Percentiles rank a stretch among this genome's conserved stretches.
These are phyloP conservation scores for Morpho achilles DNA, from an alignment of 2,888 invertebrate genomes.

Conservation along the genomic window DNA sequence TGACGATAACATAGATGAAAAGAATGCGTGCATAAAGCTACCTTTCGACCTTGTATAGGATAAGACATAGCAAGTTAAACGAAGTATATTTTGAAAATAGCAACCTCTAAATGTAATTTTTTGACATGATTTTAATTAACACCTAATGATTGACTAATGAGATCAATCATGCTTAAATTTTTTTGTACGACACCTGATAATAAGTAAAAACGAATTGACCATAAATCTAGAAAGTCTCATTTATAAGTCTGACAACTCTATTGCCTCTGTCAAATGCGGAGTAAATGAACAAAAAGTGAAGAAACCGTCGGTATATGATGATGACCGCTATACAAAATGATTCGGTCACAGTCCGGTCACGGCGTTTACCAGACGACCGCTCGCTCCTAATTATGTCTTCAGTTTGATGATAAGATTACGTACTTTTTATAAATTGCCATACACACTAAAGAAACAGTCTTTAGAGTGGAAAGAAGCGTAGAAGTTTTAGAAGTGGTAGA, in stretches of 20 bases:
- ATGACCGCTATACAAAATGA: slow-evolving; percentile 63
- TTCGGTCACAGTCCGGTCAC: slow-evolving; percentile 68
- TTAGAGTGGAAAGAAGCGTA: no score
- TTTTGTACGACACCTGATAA: slow-evolving; percentile 16
- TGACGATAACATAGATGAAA: no score
- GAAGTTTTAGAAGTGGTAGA: no score
- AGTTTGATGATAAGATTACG: slow-evolving; percentile 26
- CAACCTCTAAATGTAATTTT: no score
- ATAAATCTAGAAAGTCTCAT: slow-evolving; percentile 22
- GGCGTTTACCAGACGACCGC: slow-evolving; percentile 52
- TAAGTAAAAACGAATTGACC: slow-evolving; percentile 2
- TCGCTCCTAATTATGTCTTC: slow-evolving; percentile 53
- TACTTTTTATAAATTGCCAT: slow-evolving; percentile 25
- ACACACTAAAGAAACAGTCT: not conserved
- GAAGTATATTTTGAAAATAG: no score
- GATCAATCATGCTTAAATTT: slow-evolving; percentile 5
- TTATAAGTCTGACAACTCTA: slow-evolving; percentile 19
- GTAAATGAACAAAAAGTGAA: slow-evolving; percentile 36
- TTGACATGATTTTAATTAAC: no score
- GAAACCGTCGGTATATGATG: slow-evolving; percentile 38
- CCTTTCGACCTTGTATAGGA: no score
- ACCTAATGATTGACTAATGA: not conserved
- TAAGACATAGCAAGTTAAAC: no score
- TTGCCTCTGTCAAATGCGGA: slow-evolving; percentile 22
- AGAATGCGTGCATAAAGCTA: no score